phyloP scores from a whole-genome alignment of 1,140 invertebrate species.

The Littorina saxatilis region DNA sequence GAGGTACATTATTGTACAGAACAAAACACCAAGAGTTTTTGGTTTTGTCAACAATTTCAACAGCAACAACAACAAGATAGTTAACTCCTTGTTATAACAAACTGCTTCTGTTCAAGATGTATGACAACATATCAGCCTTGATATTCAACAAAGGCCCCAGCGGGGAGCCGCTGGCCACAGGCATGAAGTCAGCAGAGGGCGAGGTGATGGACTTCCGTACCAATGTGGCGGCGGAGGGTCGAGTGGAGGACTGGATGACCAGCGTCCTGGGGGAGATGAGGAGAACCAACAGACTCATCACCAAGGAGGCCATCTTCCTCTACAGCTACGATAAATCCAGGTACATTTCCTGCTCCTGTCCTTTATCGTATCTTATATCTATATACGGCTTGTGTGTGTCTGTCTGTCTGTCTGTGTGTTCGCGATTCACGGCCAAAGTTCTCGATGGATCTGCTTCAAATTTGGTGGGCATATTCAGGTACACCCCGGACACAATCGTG shows the following conservation, averaged over 20 bases:
- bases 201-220: constrained; percentile 90
- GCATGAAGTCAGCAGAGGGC: constrained; percentile 89
- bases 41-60: too few relatives aligned
- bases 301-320: constrained; percentile 90
- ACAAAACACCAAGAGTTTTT: too few relatives aligned
- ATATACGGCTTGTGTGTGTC: too few relatives aligned
- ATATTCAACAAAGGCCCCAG: constrained; percentile 81
- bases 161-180: constrained; percentile 82
- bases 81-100: too few relatives aligned
- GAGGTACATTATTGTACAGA: too few relatives aligned
- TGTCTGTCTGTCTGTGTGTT: too few relatives aligned
- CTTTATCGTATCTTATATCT: neutral
- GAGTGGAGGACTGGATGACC: constrained; percentile 95
- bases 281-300: constrained; percentile 87
- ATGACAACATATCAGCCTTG: constrained; percentile 90
- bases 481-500: too few relatives aligned
- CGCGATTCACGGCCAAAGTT: too few relatives aligned
- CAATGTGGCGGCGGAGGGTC: constrained; percentile 80
- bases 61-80: too few relatives aligned
- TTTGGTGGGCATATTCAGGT: too few relatives aligned
- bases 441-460: too few relatives aligned
- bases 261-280: constrained; percentile 89
- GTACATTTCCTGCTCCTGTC: constrained; percentile 70
- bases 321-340: constrained; percentile 84
- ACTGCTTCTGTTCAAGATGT: constrained; percentile 81